phyloP scores from a whole-genome alignment of 2,113 vertebrate genomes.

The Sturnus vulgaris region DNA sequence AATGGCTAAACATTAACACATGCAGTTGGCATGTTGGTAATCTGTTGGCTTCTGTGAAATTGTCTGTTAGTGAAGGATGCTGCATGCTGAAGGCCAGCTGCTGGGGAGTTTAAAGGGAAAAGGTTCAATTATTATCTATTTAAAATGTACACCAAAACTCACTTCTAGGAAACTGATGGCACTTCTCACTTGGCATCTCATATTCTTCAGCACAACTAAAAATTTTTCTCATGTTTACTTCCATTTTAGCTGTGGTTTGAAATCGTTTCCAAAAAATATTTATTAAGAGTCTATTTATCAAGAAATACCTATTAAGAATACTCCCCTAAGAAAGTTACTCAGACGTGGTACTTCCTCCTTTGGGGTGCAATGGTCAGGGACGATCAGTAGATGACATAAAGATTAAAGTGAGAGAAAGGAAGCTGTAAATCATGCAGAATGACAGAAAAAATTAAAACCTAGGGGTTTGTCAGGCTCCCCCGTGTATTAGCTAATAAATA shows the following conservation, averaged over 20 bases:
- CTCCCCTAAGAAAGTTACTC: neutral
- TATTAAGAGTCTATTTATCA: neutral
- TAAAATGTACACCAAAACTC: neutral
- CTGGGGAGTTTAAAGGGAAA: neutral
- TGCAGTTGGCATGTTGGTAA: neutral
- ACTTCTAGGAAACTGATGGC: too few relatives aligned
- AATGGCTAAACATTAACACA: neutral
- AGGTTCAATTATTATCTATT: neutral
- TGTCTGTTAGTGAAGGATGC: neutral
- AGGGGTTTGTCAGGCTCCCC: neutral
- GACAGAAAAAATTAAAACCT: constrained; percentile 62
- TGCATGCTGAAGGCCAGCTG: neutral
- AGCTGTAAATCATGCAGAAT: constrained; percentile 39
- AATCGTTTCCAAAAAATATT: neutral
- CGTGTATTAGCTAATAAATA: constrained; percentile 32
- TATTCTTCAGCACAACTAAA: neutral
- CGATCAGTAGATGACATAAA: neutral
- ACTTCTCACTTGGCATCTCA: neutral
- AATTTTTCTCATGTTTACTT: neutral
- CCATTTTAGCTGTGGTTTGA: neutral
- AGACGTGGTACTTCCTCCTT: neutral
- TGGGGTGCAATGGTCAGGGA: neutral
- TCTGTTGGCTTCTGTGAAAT: neutral
- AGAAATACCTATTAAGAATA: neutral
- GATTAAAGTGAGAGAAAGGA: neutral